phyloP scores from a whole-genome alignment of 2,797 vertebrate species.

The Manis crassicaudata region DNA sequence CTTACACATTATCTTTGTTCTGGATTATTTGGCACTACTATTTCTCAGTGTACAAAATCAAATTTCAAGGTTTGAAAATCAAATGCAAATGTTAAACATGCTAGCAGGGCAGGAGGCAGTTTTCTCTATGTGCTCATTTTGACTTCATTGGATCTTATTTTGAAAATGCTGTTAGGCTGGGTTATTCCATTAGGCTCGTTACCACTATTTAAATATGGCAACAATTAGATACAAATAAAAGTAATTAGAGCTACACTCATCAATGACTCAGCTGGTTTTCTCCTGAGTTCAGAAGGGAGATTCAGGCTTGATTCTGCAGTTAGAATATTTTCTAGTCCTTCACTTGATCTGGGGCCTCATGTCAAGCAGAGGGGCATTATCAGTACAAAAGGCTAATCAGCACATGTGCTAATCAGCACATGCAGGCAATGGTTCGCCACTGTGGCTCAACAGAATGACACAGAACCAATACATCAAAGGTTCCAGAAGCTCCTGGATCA shows the following conservation, averaged over 20 bases:
- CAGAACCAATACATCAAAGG: background rate
- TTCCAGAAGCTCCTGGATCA: slow-evolving; percentile 3
- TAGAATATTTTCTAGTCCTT: slow-evolving; percentile 28
- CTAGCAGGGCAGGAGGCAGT: background rate
- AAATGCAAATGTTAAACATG: background rate
- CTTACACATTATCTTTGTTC: background rate
- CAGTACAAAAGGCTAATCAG: background rate
- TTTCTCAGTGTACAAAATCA: background rate
- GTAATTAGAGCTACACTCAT: slow-evolving; percentile 71
- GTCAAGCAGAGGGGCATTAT: background rate
- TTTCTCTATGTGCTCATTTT: background rate
- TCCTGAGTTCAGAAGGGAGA: slow-evolving; percentile 40
- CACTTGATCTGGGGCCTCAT: background rate
- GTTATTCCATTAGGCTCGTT: slow-evolving; percentile 67
- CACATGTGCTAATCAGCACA: background rate
- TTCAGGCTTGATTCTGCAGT: slow-evolving; percentile 39
- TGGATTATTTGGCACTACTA: background rate
- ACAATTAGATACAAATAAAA: slow-evolving; percentile 76
- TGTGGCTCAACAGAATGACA: background rate
- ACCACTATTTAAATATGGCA: slow-evolving; percentile 72
- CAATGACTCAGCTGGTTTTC: slow-evolving; percentile 75
- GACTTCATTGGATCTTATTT: slow-evolving; percentile 62
- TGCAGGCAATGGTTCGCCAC: background rate
- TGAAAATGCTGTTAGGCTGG: slow-evolving; percentile 63
- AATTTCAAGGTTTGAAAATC: slow-evolving; percentile 13